Conservation (phyloP, 2,113 vertebrate species). For the Plestiodon gilberti region DNA sequence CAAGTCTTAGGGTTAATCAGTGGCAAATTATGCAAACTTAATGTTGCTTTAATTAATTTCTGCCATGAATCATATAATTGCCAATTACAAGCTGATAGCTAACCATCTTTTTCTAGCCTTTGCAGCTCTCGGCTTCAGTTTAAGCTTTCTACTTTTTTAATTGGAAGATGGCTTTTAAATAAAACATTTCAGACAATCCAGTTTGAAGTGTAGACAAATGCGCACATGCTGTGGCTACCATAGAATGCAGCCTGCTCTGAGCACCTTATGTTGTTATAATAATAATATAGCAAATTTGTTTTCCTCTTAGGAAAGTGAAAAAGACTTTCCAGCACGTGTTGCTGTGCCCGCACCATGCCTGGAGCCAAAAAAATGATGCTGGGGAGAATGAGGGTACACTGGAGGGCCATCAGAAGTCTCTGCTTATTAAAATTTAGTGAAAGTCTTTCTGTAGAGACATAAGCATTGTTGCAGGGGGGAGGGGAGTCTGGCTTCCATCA, state of each 20-base stretch:
- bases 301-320: not conserved
- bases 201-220: not conserved
- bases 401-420: not conserved
- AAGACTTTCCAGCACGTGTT: not conserved
- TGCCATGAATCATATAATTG: constrained; percentile 24
- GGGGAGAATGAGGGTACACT: not conserved
- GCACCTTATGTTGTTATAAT: not conserved
- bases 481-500: not conserved
- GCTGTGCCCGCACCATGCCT: not conserved
- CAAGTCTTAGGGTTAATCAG: constrained; percentile 20
- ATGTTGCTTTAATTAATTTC: constrained; percentile 26
- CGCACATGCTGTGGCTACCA: not conserved
- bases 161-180: not conserved
- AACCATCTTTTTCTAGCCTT: constrained; percentile 7
- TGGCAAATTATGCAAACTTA: constrained; percentile 21
- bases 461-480: not conserved
- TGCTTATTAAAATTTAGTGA: not conserved
- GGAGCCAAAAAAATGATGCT: not conserved
- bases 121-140: not conserved
- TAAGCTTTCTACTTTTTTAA: constrained; percentile 12
- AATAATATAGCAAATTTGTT: fast-evolving
- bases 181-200: constrained; percentile 20
- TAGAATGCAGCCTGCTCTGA: not conserved
- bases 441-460: not conserved
- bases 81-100: constrained; percentile 24